phyloP scores from a whole-genome alignment of 2,113 vertebrate species.

The Pseudorectes ferrugineus region DNA sequence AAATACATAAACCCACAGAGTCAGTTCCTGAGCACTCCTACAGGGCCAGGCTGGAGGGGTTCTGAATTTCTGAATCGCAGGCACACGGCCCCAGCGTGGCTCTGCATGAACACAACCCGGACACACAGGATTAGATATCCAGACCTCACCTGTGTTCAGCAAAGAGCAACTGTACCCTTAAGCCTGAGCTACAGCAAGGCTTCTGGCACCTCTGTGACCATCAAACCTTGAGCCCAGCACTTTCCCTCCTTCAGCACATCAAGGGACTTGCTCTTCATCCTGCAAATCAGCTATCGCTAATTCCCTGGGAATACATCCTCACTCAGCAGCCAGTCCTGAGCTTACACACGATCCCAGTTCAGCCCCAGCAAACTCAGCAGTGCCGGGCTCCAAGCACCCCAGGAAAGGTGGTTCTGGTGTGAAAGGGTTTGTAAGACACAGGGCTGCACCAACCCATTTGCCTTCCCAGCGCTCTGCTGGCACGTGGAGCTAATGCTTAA shows the following conservation, averaged over 20 bases:
- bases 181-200: neutral
- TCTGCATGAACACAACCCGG: neutral
- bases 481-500: conserved; percentile 24
- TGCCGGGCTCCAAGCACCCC: accelerated
- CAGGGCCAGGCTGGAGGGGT: neutral
- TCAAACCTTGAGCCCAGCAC: neutral
- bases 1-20: neutral
- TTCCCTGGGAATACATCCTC: neutral
- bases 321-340: neutral
- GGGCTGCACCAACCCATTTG: neutral
- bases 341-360: neutral
- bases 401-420: neutral
- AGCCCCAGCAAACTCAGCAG: neutral
- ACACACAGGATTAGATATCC: neutral
- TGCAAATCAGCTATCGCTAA: neutral
- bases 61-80: neutral
- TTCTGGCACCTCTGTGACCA: neutral
- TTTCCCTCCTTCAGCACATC: neutral
- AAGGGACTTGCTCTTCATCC: neutral
- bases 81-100: accelerated
- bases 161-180: neutral
- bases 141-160: neutral
- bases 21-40: neutral
- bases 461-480: neutral
- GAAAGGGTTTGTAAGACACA: neutral